These are phyloP conservation scores for Tachysurus fulvidraco DNA, from an alignment of 2,113 vertebrate species.

Conservation along the genomic window DNA sequence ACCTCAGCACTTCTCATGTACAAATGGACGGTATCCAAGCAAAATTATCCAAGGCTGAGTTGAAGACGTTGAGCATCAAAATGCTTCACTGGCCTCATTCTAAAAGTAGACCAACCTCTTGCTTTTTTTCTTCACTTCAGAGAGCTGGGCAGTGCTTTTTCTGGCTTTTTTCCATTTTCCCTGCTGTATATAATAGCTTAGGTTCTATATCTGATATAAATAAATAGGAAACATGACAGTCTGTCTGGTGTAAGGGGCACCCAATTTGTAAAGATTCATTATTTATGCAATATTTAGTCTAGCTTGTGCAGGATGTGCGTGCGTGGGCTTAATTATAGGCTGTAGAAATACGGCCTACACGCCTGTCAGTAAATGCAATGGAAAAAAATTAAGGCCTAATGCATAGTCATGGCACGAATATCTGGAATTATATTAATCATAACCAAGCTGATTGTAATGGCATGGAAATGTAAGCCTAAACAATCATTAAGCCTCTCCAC, in stretches of 20 bases:
- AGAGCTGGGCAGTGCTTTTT: background rate
- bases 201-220: conserved; percentile 20
- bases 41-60: background rate
- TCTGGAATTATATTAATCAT: conserved; percentile 37
- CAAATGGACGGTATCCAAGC: background rate
- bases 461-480: conserved; percentile 39
- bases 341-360: conserved; percentile 25
- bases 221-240: conserved; percentile 34
- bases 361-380: conserved; percentile 32
- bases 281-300: conserved; percentile 50
- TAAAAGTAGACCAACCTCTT: background rate
- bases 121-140: background rate
- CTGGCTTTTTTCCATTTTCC: background rate
- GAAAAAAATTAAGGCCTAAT: conserved; percentile 41
- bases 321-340: conserved; percentile 41
- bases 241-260: background rate
- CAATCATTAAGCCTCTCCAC: conserved; percentile 39
- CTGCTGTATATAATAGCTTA: background rate
- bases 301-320: conserved; percentile 41
- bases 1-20: background rate
- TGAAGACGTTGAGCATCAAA: background rate
- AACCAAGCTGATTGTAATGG: conserved; percentile 43
- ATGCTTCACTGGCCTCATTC: background rate
- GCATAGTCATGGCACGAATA: conserved; percentile 38
- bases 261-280: conserved; percentile 32